Evolutionary conservation across 2,888 invertebrate species (phyloP).

Genomic region (Drosophila algonquin): DNA sequence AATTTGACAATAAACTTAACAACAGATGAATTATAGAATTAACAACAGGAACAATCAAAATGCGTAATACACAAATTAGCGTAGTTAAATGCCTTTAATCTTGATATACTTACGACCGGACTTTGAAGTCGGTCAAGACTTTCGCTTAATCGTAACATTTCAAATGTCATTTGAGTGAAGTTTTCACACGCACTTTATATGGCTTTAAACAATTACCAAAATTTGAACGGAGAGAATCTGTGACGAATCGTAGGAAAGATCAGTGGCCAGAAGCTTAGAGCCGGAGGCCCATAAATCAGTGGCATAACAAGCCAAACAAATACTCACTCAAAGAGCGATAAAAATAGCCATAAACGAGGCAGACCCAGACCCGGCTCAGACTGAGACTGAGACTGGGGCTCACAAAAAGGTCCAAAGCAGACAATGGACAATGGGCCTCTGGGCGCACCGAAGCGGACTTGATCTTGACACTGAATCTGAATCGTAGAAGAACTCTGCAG

Average conservation of each 20-base stretch:
- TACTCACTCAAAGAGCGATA: conserved; percentile 48
- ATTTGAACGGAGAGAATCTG: conserved; percentile 16
- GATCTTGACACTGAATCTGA: conserved; percentile 72
- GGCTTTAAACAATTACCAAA: conserved; percentile 47
- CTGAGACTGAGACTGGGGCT: conserved; percentile 26
- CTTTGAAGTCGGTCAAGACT: conserved; percentile 15
- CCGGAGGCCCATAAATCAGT: conserved; percentile 43
- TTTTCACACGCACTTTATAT: conserved; percentile 19
- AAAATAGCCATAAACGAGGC: conserved; percentile 55
- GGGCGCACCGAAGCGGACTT: conserved; percentile 45
- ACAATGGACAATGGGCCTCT: conserved; percentile 23
- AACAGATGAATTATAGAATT: neutral
- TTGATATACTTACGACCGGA: neutral
- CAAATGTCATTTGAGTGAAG: neutral
- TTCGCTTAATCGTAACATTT: conserved; percentile 18
- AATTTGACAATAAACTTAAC: neutral
- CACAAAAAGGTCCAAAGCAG: conserved; percentile 32
- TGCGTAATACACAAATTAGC: conserved; percentile 2
- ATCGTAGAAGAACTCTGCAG: conserved; percentile 27
- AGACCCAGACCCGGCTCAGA: conserved; percentile 24
- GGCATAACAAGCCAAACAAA: conserved; percentile 40
- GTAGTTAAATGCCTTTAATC: conserved; percentile 13
- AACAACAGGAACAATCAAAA: neutral
- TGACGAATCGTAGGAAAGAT: conserved; percentile 38
- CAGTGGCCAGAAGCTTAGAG: conserved; percentile 49